phyloP scores from a whole-genome alignment of 1,140 invertebrate genomes.

The Rhopalosiphum maidis region DNA sequence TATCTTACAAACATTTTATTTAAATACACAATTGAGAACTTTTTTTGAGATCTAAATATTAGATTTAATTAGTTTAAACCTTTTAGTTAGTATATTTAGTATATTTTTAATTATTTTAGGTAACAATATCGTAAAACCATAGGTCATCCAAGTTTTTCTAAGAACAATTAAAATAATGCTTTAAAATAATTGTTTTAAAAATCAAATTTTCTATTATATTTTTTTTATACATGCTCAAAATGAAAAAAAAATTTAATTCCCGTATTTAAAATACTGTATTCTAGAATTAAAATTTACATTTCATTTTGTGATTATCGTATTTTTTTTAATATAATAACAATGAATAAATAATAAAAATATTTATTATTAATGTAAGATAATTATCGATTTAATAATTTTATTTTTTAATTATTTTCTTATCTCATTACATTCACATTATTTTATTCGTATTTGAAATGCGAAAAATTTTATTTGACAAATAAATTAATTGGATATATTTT shows the following conservation, averaged over 20 bases:
- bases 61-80: neutral
- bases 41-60: neutral
- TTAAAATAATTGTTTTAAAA: neutral
- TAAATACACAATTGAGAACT: neutral
- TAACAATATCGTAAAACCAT: neutral
- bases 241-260: neutral
- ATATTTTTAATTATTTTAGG: neutral
- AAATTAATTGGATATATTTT: no score
- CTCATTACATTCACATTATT: no score
- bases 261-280: neutral
- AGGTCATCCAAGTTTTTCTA: neutral
- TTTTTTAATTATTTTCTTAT: no score
- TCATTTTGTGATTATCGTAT: neutral
- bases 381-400: no score
- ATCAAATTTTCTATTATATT: no score
- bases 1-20: neutral
- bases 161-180: neutral
- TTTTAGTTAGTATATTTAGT: neutral
- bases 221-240: neutral
- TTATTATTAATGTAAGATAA: no score
- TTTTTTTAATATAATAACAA: no score
- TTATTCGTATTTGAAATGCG: no score
- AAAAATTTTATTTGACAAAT: no score
- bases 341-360: no score
- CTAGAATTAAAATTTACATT: neutral